These are phyloP conservation scores for Auanema freiburgensis DNA, from an alignment of 2,888 invertebrate species.

Conservation along the genomic window DNA sequence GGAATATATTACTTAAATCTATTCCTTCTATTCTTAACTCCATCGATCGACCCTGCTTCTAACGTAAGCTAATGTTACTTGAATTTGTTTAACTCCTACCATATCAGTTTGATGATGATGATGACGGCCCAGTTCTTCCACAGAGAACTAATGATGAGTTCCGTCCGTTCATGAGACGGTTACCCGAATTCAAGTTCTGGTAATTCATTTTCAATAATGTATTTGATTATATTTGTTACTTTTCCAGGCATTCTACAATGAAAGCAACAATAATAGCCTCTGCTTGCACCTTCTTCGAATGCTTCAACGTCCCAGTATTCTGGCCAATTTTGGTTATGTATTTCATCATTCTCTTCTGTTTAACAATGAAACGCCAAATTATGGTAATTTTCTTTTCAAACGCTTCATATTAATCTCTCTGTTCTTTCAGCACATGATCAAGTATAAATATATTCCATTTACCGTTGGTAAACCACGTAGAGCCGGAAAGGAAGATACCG, in stretches of 20 bases:
- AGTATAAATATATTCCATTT: conserved; percentile 97
- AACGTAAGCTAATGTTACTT: conserved; percentile 10
- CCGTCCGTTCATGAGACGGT: conserved; percentile 88
- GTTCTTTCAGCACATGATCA: conserved; percentile 93
- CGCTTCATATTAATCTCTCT: background rate
- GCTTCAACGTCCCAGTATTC: conserved; percentile 97
- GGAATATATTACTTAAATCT: conserved; percentile 98
- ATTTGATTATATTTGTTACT: conserved; percentile 3
- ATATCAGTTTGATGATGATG: conserved; percentile 47
- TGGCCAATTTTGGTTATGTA: conserved; percentile 99
- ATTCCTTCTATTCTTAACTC: conserved; percentile 98
- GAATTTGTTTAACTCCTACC: background rate
- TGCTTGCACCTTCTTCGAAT: conserved; percentile 90
- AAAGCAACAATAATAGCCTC: conserved; percentile 89
- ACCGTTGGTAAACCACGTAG: conserved; percentile 96
- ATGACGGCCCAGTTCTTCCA: conserved; percentile 82
- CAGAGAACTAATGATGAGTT: conserved; percentile 95
- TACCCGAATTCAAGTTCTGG: conserved; percentile 96
- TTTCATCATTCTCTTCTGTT: conserved; percentile 94
- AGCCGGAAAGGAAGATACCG: conserved; percentile 69
- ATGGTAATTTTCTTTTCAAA: conserved; percentile 73
- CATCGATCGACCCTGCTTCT: conserved; percentile 97
- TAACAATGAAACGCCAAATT: conserved; percentile 99
- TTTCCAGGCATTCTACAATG: conserved; percentile 79
- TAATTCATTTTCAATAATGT: conserved; percentile 15